phyloP scores from a whole-genome alignment of 2,113 vertebrate species.

The Zosterops pallidus region DNA sequence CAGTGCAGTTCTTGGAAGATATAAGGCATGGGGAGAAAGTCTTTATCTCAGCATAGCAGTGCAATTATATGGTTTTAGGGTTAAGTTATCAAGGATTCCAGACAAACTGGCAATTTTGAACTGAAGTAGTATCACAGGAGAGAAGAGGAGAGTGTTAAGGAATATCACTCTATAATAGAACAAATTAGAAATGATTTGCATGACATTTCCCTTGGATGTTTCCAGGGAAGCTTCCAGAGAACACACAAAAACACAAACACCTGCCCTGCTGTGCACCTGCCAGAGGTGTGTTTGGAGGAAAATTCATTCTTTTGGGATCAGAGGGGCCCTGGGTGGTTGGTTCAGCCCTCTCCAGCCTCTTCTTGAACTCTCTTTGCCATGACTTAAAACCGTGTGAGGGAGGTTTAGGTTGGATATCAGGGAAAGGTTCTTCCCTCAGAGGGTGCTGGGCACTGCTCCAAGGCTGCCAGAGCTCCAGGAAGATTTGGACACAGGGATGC shows the following conservation, averaged over 20 bases:
- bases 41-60: not conserved
- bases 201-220: not conserved
- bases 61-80: not conserved
- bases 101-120: not conserved
- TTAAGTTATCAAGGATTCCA: not conserved
- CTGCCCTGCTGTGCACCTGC: not conserved
- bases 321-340: not conserved
- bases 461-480: not conserved
- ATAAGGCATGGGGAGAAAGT: not conserved
- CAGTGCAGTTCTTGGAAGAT: not conserved
- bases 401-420: not conserved
- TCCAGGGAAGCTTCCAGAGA: not conserved
- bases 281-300: not conserved
- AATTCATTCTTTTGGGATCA: not conserved
- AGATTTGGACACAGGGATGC: fast-evolving
- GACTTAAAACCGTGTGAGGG: not conserved
- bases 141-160: not conserved
- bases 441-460: fast-evolving
- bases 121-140: not conserved
- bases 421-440: not conserved
- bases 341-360: not conserved
- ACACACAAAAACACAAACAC: not conserved
- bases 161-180: not conserved
- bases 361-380: fast-evolving
- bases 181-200: not conserved